Conservation (phyloP, 2,888 invertebrate genomes). For the Amiota mariae region DNA sequence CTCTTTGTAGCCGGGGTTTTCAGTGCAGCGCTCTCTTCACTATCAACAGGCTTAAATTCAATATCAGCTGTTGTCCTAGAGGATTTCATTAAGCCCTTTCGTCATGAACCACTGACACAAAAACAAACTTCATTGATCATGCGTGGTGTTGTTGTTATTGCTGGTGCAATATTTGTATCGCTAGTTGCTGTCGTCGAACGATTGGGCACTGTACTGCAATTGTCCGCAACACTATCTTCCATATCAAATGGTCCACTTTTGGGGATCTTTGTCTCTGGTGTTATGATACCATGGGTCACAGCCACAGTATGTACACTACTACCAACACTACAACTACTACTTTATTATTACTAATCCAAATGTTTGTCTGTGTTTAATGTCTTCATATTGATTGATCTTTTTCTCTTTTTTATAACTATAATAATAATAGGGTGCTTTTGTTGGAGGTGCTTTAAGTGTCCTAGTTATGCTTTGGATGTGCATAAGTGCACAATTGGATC, state of each 20-base stretch:
- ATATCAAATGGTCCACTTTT: constrained; percentile 81
- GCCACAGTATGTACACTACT: constrained; percentile 74
- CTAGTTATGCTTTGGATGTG: constrained; percentile 76
- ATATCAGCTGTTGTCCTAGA: constrained; percentile 84
- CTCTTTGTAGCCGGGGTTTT: constrained; percentile 92
- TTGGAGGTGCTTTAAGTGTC: constrained; percentile 75
- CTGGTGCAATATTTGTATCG: constrained; percentile 79
- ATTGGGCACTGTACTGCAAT: constrained; percentile 82
- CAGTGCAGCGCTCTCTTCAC: constrained; percentile 89
- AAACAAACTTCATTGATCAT: constrained; percentile 78
- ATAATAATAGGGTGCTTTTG: constrained; percentile 75
- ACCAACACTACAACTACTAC: not conserved
- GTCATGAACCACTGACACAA: constrained; percentile 75
- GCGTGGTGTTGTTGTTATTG: constrained; percentile 79
- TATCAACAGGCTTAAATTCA: constrained; percentile 85
- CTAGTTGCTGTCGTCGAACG: constrained; percentile 80
- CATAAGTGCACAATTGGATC: constrained; percentile 75
- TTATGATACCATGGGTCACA: constrained; percentile 80
- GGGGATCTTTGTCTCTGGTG: constrained; percentile 81
- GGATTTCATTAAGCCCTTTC: constrained; percentile 80
- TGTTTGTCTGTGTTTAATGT: too few species aligned
- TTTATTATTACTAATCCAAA: too few species aligned
- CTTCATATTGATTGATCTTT: too few species aligned
- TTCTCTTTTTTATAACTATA: not conserved
- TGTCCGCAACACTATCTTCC: constrained; percentile 78